Conservation (phyloP, 2,797 vertebrate species). For the Myotis findleyi region DNA sequence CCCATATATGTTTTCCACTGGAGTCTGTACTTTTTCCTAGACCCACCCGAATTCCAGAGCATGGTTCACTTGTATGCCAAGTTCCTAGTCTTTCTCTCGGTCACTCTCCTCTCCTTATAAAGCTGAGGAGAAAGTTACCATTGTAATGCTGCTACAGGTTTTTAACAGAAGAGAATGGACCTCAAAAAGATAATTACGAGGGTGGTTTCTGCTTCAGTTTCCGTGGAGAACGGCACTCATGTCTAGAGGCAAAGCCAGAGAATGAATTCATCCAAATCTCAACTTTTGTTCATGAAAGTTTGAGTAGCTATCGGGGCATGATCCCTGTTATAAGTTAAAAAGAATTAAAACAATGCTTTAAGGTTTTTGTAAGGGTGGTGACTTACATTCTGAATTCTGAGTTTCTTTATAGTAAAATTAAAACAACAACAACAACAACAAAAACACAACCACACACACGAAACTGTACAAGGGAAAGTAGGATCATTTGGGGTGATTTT, state of each 20-base stretch:
- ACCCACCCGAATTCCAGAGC: conserved; percentile 88
- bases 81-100: conserved; percentile 53
- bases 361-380: neutral
- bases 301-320: neutral
- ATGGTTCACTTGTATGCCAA: conserved; percentile 81
- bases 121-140: conserved; percentile 59
- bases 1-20: conserved; percentile 87
- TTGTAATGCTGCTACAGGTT: conserved; percentile 64
- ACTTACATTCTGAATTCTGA: neutral
- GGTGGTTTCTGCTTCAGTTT: neutral
- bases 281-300: neutral
- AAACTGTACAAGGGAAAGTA: neutral
- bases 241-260: neutral
- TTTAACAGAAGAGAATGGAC: conserved; percentile 17
- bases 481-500: neutral
- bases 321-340: neutral
- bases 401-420: neutral
- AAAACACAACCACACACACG: no score
- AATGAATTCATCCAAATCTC: neutral
- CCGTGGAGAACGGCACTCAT: neutral
- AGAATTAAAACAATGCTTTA: neutral
- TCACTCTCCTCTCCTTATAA: neutral
- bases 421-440: neutral
- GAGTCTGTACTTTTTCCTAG: conserved; percentile 88
- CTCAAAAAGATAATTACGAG: neutral